phyloP scores from a whole-genome alignment of 2,888 invertebrate genomes.

The Tryphoninae sp. region DNA sequence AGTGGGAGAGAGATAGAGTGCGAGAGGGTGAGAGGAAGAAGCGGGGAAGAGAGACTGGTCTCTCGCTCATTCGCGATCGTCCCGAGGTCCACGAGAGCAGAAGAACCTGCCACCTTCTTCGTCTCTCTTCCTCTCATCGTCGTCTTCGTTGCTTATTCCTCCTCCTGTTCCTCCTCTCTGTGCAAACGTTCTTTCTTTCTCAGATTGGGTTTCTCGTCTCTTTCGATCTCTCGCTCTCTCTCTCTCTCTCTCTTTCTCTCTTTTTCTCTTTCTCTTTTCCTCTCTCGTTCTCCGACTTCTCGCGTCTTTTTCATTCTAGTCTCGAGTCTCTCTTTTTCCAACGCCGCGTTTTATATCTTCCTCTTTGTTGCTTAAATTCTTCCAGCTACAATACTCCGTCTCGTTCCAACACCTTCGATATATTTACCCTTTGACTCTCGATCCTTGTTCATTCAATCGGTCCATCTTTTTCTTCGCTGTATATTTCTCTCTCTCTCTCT shows the following conservation, averaged over 20 bases:
- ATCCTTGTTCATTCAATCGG: slow-evolving; percentile 47
- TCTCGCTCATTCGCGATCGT: slow-evolving; percentile 34
- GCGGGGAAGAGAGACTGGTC: slow-evolving; percentile 34
- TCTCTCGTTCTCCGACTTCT: background rate
- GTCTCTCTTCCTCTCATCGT: slow-evolving; percentile 39
- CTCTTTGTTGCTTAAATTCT: slow-evolving; percentile 57
- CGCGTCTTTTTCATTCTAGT: slow-evolving; percentile 1
- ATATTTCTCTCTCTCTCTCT: background rate
- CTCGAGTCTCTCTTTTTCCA: slow-evolving; percentile 19
- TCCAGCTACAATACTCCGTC: slow-evolving; percentile 23
- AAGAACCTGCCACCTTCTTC: slow-evolving; percentile 69
- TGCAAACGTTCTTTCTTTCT: slow-evolving; percentile 7
- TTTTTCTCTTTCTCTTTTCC: background rate
- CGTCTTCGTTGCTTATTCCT: slow-evolving; percentile 27
- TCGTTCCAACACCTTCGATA: slow-evolving; percentile 39
- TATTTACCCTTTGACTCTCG: slow-evolving; percentile 1
- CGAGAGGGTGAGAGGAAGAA: slow-evolving; percentile 5
- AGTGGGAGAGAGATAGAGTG: slow-evolving; percentile 16
- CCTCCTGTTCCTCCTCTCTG: slow-evolving; percentile 49
- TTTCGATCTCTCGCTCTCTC: slow-evolving; percentile 9
- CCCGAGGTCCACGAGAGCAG: slow-evolving; percentile 67
- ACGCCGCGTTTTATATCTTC: slow-evolving; percentile 22
- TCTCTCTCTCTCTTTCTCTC: background rate
- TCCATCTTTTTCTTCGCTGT: slow-evolving; percentile 27
- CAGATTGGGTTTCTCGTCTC: slow-evolving; percentile 37